Evolutionary conservation across 2,797 vertebrate genomes (phyloP).

Genomic region (Triplophysa yarkandensis): DNA sequence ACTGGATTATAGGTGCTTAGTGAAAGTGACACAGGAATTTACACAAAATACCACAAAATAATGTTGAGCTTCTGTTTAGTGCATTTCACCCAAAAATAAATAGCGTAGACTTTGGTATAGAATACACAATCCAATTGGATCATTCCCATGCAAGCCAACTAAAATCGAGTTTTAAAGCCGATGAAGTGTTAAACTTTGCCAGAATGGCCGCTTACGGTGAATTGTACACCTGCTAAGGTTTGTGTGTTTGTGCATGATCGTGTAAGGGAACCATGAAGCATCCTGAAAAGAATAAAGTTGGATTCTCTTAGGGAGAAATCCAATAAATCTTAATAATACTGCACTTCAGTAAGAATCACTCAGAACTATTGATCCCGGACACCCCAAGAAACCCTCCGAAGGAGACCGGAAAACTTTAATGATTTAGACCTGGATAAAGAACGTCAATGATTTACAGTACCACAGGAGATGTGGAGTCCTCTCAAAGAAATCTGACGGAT

Average conservation of each 20-base stretch:
- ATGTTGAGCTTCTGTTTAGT: not conserved
- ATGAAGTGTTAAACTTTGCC: not conserved
- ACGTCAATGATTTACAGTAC: conserved; percentile 35
- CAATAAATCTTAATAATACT: conserved; percentile 34
- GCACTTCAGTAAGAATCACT: conserved; percentile 35
- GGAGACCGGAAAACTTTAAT: conserved; percentile 33
- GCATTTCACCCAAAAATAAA: not conserved
- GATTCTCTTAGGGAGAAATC: not conserved
- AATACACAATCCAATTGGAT: conserved; percentile 8
- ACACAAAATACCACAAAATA: not conserved
- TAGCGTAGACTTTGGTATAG: not conserved
- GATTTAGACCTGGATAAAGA: conserved; percentile 33
- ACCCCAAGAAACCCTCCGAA: conserved; percentile 14
- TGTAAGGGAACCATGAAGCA: conserved; percentile 2
- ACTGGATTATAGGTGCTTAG: not conserved
- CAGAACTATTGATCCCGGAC: conserved; percentile 25
- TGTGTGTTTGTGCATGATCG: conserved; percentile 10
- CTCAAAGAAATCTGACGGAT: conserved; percentile 2
- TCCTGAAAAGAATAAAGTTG: conserved; percentile 33
- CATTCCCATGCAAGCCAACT: not conserved
- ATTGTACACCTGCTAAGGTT: not conserved
- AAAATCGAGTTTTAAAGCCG: not conserved
- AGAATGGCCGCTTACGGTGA: conserved; percentile 4
- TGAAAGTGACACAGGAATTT: not conserved
- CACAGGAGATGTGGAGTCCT: conserved; percentile 18